These are phyloP conservation scores for Bruchidius siliquastri DNA, from an alignment of 2,888 invertebrate species.

Conservation along the genomic window DNA sequence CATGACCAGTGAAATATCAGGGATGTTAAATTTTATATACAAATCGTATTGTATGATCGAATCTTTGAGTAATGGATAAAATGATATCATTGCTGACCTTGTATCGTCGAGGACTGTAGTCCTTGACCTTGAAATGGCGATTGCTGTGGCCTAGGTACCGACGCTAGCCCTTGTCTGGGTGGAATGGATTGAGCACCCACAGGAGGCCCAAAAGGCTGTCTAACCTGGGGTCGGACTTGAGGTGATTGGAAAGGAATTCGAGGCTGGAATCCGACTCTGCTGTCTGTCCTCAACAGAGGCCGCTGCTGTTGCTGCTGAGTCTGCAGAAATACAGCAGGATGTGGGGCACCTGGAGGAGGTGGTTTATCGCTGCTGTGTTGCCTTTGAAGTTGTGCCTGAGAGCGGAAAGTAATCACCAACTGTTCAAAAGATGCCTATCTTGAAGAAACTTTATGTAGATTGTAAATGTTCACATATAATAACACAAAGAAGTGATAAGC, in stretches of 20 bases:
- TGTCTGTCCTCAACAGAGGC: slow-evolving; percentile 47
- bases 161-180: background rate
- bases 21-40: too few species aligned
- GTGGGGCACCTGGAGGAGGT: slow-evolving; percentile 6
- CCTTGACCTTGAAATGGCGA: background rate
- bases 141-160: background rate
- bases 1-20: too few species aligned
- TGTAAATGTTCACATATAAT: too few species aligned
- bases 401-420: background rate
- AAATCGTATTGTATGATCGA: too few species aligned
- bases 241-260: slow-evolving; percentile 37
- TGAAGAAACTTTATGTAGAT: background rate
- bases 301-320: slow-evolving; percentile 29
- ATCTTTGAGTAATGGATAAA: too few species aligned
- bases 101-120: slow-evolving; percentile 24
- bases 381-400: background rate
- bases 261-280: slow-evolving; percentile 41
- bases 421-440: background rate
- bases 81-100: slow-evolving; percentile 19
- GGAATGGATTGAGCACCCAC: background rate
- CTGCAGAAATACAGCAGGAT: background rate
- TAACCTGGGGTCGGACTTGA: slow-evolving; percentile 32
- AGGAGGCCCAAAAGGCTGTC: background rate
- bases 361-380: slow-evolving; percentile 15
- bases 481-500: too few species aligned